Base-by-base conservation (phyloP, 2,888 invertebrate species). In the Dendrolimus houi region DNA sequence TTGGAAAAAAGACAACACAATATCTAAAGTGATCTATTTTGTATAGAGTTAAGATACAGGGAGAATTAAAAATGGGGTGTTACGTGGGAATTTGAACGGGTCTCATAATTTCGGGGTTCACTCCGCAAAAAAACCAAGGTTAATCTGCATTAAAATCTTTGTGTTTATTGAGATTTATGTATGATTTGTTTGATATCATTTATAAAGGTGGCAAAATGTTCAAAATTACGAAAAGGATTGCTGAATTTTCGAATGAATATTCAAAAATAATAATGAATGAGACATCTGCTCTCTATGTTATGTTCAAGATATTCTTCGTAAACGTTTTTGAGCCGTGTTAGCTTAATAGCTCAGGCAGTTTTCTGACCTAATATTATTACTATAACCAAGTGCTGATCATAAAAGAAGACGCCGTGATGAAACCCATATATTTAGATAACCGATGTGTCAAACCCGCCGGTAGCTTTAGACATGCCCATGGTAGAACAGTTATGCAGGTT, bases 51-150 rank as follows among this genome's bases (percentile, higher is more conserved):
- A 74, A 81, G 65, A 81, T 84, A 87, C 85, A 86, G 47, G 47
- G 47, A 86, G 84, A 84, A 83, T 71, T 81, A 83, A 83, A 85
- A 82, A 80, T 86, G 78, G 87, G 87, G 87, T 84, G 86, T 81
- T 78, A 77, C 84, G 85, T 85, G 87, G 79, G 83, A 86, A 87
- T 75, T 70, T 65, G 66, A 60, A 63, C 61, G 63, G 68, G 67
- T 67, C 74, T 64, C 67, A 65, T 61, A 59, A 62, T 60, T 63
- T 61, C 63, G 73, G 67, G 83, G 81, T 80, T 72, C 67, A 57
- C 65, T 58, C 71, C 66, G 73, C 79, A 75, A 66, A 73, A n/a
- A 70, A 71, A 65, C 70, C 69, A 76, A 81, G 73, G 78, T 78
- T 84, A 81, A 86, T 81, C 72, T 80, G 76, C 71, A 77, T 83